phyloP scores from a whole-genome alignment of 53 echinoderm and acorn worm species.

The Arbacia lixula region DNA sequence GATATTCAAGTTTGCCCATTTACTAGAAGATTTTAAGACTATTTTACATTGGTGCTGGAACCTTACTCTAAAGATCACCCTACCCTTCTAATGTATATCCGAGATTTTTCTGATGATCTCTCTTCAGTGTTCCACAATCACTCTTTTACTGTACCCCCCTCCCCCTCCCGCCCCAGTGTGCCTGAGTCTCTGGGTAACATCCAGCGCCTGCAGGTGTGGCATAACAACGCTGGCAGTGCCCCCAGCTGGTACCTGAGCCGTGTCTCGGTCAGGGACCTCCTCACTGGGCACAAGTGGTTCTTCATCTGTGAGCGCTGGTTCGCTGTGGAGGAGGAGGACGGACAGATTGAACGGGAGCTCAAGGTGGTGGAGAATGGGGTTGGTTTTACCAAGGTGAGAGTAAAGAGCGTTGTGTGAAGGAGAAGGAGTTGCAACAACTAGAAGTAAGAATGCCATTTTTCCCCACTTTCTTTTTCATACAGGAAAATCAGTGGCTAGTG shows the following conservation, averaged over 20 bases:
- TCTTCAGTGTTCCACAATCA: not conserved
- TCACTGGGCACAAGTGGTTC: conserved; percentile 95
- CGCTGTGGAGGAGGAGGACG: conserved; percentile 98
- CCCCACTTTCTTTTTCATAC: no score
- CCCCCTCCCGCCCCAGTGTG: conserved; percentile 53
- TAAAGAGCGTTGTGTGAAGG: no score
- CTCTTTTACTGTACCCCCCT: not conserved
- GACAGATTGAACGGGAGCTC: conserved; percentile 87
- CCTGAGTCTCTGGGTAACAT: conserved; percentile 91
- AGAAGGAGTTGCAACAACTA: no score
- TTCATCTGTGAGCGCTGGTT: conserved; percentile 99
- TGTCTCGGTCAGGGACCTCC: conserved; percentile 83
- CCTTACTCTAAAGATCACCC: no score
- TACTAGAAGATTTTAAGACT: no score
- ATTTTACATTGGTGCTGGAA: no score
- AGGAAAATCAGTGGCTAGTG: no score
- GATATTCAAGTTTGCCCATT: no score
- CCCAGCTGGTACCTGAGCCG: conserved; percentile 97
- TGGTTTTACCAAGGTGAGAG: conserved; percentile 87
- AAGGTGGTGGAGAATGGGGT: conserved; percentile 77
- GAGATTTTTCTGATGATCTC: not conserved
- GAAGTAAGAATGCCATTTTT: no score
- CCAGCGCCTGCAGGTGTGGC: conserved; percentile 85
- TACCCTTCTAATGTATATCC: not conserved
- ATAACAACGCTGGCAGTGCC: conserved; percentile 88